phyloP scores from a whole-genome alignment of 2,113 vertebrate species.

The Mionectes macconnelli region DNA sequence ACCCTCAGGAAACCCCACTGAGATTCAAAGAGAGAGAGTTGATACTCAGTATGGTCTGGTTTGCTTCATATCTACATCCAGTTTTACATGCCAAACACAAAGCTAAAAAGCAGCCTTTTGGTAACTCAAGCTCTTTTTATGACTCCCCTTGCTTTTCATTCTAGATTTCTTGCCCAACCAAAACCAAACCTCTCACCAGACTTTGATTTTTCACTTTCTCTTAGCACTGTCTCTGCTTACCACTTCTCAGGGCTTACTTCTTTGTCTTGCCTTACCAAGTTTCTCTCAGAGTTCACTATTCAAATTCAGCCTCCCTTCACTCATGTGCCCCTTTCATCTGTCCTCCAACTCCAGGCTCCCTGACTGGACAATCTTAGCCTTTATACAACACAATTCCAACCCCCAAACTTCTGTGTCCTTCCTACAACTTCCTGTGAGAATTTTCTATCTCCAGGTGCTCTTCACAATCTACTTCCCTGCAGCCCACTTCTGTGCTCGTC shows the following conservation, averaged over 20 bases:
- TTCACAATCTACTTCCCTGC: not conserved
- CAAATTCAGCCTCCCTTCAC: not conserved
- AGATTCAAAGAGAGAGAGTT: not conserved
- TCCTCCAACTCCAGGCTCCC: not conserved
- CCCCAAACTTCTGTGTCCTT: not conserved
- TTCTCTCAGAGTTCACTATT: not conserved
- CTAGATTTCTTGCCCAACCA: not conserved
- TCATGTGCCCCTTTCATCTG: not conserved
- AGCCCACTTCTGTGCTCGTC: not conserved
- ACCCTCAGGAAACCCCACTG: not conserved
- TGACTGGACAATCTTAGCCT: not conserved
- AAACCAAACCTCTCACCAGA: not conserved
- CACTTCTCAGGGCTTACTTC: not conserved
- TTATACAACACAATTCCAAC: not conserved
- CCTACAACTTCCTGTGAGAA: not conserved
- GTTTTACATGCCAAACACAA: not conserved
- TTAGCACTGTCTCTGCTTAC: not conserved
- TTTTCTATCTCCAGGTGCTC: not conserved
- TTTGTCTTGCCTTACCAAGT: not conserved
- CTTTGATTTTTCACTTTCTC: not conserved
- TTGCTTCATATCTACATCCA: not conserved
- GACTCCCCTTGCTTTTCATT: not conserved
- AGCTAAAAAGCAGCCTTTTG: not conserved
- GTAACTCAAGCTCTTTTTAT: not conserved
- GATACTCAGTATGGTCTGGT: not conserved